Conservation (phyloP, 2,888 invertebrate species). For the Biston stratarius region DNA sequence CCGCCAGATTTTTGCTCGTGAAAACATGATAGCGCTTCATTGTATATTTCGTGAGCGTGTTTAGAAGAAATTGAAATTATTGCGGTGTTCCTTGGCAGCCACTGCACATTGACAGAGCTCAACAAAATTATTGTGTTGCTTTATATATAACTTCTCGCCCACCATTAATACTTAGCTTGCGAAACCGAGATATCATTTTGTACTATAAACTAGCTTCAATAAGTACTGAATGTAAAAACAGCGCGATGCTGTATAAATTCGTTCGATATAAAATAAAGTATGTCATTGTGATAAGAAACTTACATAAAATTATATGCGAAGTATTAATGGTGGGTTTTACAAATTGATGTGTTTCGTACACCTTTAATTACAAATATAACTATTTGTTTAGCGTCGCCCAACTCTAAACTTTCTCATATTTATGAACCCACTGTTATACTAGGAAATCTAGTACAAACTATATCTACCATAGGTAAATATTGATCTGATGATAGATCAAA, state of each 20-base stretch:
- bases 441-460: constrained; percentile 14
- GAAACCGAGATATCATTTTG: constrained; percentile 50
- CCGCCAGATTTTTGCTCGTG: background rate
- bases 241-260: constrained; percentile 33
- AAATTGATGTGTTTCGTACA: constrained; percentile 38
- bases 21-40: background rate
- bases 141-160: constrained; percentile 54
- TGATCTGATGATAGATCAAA: constrained; percentile 11
- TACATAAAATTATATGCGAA: constrained; percentile 27
- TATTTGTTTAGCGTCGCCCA: constrained; percentile 32
- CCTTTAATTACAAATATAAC: constrained; percentile 36
- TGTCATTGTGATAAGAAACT: constrained; percentile 35
- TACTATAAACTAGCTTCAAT: constrained; percentile 55
- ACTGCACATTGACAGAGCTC: constrained; percentile 59
- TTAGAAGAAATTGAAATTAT: constrained; percentile 52
- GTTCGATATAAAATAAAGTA: constrained; percentile 31
- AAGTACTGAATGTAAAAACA: constrained; percentile 44
- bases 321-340: constrained; percentile 63
- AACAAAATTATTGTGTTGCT: constrained; percentile 49
- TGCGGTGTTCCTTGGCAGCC: constrained; percentile 60
- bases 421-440: constrained; percentile 16
- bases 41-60: background rate
- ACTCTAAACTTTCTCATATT: constrained; percentile 36
- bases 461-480: constrained; percentile 4
- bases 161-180: constrained; percentile 65